phyloP scores from a whole-genome alignment of 2,888 invertebrate species.

The Dryomyza anilis region DNA sequence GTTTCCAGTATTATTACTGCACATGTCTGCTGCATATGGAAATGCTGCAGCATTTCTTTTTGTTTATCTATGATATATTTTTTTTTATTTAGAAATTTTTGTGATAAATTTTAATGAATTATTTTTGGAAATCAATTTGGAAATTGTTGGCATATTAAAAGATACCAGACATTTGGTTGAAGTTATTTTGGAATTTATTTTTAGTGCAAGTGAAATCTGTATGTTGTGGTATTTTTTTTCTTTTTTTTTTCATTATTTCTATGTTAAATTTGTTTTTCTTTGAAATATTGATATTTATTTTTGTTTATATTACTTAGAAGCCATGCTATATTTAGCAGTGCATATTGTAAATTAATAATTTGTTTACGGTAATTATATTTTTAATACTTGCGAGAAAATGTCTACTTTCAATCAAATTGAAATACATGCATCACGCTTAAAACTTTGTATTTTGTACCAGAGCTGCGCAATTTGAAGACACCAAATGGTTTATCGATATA shows the following conservation, averaged over 20 bases:
- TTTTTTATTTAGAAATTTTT: background rate
- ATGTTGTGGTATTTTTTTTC: background rate
- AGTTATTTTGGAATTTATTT: background rate
- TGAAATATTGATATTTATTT: background rate
- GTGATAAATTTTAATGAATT: slow-evolving; percentile 20
- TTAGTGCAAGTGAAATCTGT: background rate
- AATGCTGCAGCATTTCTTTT: background rate
- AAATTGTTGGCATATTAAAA: background rate
- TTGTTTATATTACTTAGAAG: too few species aligned
- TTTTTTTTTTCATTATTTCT: too few species aligned
- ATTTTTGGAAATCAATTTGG: slow-evolving; percentile 13
- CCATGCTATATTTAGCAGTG: too few species aligned
- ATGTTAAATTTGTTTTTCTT: background rate
- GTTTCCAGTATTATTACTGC: background rate
- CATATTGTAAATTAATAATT: too few species aligned
- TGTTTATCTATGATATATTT: background rate
- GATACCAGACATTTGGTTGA: background rate
- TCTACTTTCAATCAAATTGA: too few species aligned
- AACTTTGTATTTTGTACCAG: too few species aligned
- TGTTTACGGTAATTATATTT: too few species aligned
- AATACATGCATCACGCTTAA: too few species aligned
- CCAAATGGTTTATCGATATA: too few species aligned
- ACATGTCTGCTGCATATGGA: background rate
- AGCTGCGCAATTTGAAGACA: too few species aligned
- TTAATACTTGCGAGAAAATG: too few species aligned